phyloP scores from a whole-genome alignment of 2,797 vertebrate genomes.

The Acanthornis magna region DNA sequence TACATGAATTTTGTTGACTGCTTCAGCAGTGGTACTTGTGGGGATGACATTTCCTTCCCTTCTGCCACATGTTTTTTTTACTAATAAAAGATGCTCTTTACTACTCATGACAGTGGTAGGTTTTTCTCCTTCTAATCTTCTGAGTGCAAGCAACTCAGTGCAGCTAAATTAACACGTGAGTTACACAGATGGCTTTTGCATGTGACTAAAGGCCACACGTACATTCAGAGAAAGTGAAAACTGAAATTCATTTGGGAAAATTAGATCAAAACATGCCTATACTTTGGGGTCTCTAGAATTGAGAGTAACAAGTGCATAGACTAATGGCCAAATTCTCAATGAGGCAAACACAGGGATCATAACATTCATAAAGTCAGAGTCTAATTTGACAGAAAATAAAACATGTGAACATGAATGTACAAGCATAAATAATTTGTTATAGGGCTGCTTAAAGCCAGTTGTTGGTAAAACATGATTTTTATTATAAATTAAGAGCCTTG shows the following conservation, averaged over 20 bases:
- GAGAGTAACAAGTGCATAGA: background rate
- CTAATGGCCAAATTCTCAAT: background rate
- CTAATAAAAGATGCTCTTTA: background rate
- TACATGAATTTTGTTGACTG: background rate
- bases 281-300: background rate
- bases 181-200: background rate
- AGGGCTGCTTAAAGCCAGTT: background rate
- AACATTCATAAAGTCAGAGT: background rate
- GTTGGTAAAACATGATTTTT: background rate
- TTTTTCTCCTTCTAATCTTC: background rate
- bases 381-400: background rate
- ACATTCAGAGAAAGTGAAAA: background rate
- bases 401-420: background rate
- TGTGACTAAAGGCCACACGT: background rate
- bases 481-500: rapidly evolving
- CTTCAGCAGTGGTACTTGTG: background rate
- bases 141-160: background rate
- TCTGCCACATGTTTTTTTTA: background rate
- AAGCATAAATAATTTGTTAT: background rate
- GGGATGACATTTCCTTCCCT: background rate
- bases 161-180: background rate
- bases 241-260: background rate
- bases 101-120: background rate
- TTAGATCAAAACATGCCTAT: background rate
- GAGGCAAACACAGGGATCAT: background rate